These are phyloP conservation scores for Tenthredo mesomela DNA, from an alignment of 2,888 invertebrate genomes.

Conservation along the genomic window DNA sequence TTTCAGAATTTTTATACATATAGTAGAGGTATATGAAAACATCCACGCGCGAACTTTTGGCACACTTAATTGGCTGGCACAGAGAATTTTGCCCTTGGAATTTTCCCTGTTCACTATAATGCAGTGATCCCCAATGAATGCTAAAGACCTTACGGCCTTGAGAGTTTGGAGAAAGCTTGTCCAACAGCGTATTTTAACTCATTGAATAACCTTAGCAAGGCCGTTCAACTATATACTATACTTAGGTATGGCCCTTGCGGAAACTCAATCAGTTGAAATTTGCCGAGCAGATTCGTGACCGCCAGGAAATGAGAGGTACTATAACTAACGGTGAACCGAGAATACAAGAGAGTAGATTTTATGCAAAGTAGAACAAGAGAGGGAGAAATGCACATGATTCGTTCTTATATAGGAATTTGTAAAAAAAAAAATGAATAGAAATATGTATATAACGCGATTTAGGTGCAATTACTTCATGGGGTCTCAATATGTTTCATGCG, in stretches of 20 bases:
- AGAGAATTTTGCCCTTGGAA: neutral
- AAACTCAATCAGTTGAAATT: constrained; percentile 3
- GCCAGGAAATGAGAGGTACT: neutral
- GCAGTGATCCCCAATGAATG: neutral
- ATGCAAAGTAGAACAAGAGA: neutral
- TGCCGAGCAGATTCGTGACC: neutral
- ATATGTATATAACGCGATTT: neutral
- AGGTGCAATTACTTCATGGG: neutral
- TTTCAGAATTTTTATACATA: neutral
- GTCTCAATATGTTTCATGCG: neutral
- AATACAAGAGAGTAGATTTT: neutral
- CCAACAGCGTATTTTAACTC: neutral
- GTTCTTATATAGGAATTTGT: neutral
- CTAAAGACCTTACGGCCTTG: neutral
- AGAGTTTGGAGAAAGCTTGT: neutral
- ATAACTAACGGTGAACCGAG: neutral
- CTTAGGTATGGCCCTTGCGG: neutral
- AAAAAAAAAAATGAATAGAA: neutral
- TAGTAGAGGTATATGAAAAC: neutral
- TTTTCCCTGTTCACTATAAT: neutral
- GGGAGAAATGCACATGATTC: neutral
- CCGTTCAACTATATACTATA: neutral
- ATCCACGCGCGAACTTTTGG: neutral
- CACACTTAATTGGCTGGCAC: neutral
- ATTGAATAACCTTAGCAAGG: neutral